Base-by-base conservation (phyloP, 2,888 invertebrate species). In the Polydrusus pterygomalis region DNA sequence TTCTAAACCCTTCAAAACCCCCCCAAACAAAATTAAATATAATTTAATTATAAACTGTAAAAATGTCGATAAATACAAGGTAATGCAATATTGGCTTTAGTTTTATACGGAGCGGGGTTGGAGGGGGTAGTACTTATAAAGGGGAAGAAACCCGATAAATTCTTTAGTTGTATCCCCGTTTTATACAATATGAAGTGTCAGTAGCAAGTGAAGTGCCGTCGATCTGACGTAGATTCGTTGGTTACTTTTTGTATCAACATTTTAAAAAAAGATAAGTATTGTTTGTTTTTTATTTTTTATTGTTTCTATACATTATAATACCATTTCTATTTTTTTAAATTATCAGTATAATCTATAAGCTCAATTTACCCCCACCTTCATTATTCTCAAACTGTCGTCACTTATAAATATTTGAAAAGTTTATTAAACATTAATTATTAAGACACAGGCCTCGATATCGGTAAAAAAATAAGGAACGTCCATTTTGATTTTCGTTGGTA, bases 91-190 rank as follows among this genome's bases (percentile, higher is more conserved):
- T 80, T 81, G 81, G 81, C 80, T 83, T 79, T 79, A 74, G 72
- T 71, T 75, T 79, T 75, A 80, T 17, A 30, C 25, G 18, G 40
- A 67, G 63, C 67, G 73, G 60, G 65, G 65, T 60, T 45, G 75
- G 80, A 79, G 84, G 79, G 85, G 85, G 81, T 79, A 79, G 71
- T 79, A 82, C 78, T 83, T 86, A 86, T 85, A 85, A 80, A 85
- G 81, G 83, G 84, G 85, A 85, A 83, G 85, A 84, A 85, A 83
- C 85, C 84, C 82, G 79, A 83, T 81, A 83, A 84, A 83, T 83
- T 80, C 79, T 78, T 81, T 78, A 83, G 82, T 78, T 69, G 51
- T 65, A 70, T 58, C 60, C 60, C 43, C 43, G 54, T 72, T 64
- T 54, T 34, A 47, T 54, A 43, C 56, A 40, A 34, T 54, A 58